phyloP scores from a whole-genome alignment of 2,113 vertebrate genomes.

The Corydoras sp. region DNA sequence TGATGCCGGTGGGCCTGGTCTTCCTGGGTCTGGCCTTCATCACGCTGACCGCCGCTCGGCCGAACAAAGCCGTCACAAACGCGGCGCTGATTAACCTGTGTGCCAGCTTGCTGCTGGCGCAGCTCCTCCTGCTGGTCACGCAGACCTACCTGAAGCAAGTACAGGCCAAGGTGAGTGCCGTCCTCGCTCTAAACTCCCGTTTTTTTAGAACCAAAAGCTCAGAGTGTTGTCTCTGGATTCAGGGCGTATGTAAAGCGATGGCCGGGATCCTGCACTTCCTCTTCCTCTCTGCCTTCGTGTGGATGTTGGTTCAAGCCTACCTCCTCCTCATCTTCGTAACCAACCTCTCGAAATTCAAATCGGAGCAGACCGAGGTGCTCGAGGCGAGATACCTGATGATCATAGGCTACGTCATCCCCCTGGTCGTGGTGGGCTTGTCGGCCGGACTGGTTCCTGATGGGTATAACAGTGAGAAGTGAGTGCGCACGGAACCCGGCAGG shows the following conservation, averaged over 20 bases:
- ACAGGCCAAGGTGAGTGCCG: constrained; percentile 36
- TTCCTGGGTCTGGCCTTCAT: constrained; percentile 49
- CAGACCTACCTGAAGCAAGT: not conserved
- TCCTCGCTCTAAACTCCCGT: not conserved
- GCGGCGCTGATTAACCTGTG: constrained; percentile 56
- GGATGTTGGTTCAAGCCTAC: constrained; percentile 67
- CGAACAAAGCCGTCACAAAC: constrained; percentile 49
- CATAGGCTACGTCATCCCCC: constrained; percentile 20
- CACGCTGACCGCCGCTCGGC: constrained; percentile 53
- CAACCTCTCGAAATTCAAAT: constrained; percentile 32
- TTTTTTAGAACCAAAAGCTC: not conserved
- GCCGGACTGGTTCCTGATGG: not conserved
- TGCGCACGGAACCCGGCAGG: not conserved
- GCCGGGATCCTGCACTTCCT: constrained; percentile 62
- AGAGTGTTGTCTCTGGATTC: constrained; percentile 5
- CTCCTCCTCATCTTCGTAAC: constrained; percentile 65
- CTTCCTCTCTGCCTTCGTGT: constrained; percentile 66
- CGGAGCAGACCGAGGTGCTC: not conserved
- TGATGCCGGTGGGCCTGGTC: constrained; percentile 39
- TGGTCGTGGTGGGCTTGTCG: constrained; percentile 16
- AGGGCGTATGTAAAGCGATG: constrained; percentile 57
- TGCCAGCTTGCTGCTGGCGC: constrained; percentile 57
- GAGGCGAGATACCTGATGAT: not conserved
- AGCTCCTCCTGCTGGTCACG: constrained; percentile 50
- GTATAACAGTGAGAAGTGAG: not conserved